Evolutionary conservation across 1,140 invertebrate genomes (phyloP).

Genomic region (Lucilia cuprina): DNA sequence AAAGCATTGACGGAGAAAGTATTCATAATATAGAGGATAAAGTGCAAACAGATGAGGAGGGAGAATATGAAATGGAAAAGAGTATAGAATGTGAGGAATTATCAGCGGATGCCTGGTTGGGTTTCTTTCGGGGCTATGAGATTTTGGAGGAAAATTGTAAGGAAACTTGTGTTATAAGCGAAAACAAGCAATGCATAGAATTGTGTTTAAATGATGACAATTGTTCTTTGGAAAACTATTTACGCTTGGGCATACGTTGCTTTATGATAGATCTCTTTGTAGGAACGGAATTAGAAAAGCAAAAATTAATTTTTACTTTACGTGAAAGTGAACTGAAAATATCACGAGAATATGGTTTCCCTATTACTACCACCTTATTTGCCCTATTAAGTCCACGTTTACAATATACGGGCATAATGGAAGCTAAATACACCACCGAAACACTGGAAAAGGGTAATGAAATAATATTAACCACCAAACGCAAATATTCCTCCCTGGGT

Average conservation of each 20-base stretch:
- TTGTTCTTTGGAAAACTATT: not conserved
- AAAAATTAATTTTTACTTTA: constrained; percentile 48
- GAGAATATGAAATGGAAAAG: not conserved
- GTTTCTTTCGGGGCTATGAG: constrained; percentile 48
- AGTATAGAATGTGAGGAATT: not conserved
- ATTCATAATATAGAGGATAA: not conserved
- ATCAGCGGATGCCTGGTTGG: constrained; percentile 44
- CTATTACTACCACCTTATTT: constrained; percentile 51
- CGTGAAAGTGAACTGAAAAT: constrained; percentile 51
- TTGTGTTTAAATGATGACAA: constrained; percentile 23
- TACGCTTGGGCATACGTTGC: constrained; percentile 49
- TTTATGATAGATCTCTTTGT: constrained; percentile 50
- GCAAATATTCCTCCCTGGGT: constrained; percentile 43
- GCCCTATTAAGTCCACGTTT: constrained; percentile 50
- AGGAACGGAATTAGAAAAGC: constrained; percentile 47
- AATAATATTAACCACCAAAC: constrained; percentile 45
- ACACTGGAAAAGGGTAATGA: constrained; percentile 38
- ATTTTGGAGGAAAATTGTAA: constrained; percentile 42
- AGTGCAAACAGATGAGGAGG: not conserved
- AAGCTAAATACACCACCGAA: not conserved
- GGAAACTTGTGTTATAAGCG: constrained; percentile 38
- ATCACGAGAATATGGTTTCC: constrained; percentile 49
- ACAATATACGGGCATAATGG: constrained; percentile 50
- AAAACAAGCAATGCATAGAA: constrained; percentile 50
- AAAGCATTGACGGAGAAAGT: not conserved